phyloP scores from a whole-genome alignment of 2,113 vertebrate genomes.

The Aplodontia rufa region DNA sequence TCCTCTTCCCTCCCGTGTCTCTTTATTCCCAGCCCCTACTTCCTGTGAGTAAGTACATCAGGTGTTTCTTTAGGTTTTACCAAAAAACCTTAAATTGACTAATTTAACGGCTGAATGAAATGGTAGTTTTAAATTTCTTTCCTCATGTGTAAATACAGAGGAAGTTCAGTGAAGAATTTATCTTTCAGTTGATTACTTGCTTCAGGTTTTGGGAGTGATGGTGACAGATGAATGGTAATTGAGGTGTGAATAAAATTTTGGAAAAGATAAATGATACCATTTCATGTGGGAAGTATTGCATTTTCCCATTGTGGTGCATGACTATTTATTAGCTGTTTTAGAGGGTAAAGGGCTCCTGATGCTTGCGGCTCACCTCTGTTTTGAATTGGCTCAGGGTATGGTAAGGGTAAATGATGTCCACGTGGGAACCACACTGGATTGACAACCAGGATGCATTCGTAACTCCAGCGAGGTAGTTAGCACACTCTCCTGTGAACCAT shows the following conservation, averaged over 20 bases:
- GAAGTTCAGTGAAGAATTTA: conserved; percentile 59
- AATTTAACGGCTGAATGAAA: conserved; percentile 31
- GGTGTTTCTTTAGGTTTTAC: conserved; percentile 40
- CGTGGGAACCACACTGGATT: background rate
- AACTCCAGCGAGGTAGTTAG: background rate
- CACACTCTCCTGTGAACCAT: background rate
- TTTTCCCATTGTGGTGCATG: conserved; percentile 39
- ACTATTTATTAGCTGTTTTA: conserved; percentile 53
- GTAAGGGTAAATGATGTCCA: background rate
- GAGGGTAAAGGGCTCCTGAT: background rate
- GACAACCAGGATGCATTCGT: background rate
- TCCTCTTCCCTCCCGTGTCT: background rate
- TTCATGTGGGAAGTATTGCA: conserved; percentile 56
- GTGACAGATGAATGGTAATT: conserved; percentile 74
- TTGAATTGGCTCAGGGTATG: background rate
- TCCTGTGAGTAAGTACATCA: background rate
- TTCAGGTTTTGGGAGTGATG: conserved; percentile 49
- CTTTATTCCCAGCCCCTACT: background rate
- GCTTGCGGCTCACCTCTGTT: background rate
- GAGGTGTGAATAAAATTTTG: conserved; percentile 70
- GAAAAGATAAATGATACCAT: conserved; percentile 59
- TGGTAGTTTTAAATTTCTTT: conserved; percentile 47
- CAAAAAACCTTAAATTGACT: background rate
- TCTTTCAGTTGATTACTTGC: conserved; percentile 61
- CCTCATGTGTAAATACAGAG: conserved; percentile 35